Evolutionary conservation across 2,888 invertebrate genomes (phyloP), one percentile per base, ranked within the genome.

Genomic region (Trilocha varians): DNA sequence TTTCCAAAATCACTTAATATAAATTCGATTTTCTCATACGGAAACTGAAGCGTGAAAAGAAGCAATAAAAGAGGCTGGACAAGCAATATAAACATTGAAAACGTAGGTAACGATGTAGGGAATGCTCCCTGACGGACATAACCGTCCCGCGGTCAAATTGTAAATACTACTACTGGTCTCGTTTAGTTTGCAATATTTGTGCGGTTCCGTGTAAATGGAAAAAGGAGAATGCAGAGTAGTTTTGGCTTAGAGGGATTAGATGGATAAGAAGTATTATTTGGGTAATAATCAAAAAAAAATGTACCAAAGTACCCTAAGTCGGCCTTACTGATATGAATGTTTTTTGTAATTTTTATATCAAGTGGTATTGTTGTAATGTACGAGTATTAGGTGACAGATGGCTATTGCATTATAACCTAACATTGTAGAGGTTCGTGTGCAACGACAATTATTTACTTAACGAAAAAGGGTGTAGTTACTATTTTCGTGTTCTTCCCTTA

Each of bases 131-230:
- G 78, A 76, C 78, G 77, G 77, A 73, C 74, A 63, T 65, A 66
- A 65, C 63, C 47, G 65, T 64, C 67, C 55, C 54, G 56, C 62
- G 65, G 66, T 55, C 63, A 72, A 75, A 82, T 77, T 79, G 83
- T 82, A 82, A 85, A 83, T 82, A 83, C 76, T 78, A 72, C 65
- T 25, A 25, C 65, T 60, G 65, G 70, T 64, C 72, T 70, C 76
- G 78, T 83, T 85, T 84, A 85, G 82, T 77, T 80, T 71, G 78
- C 80, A 79, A 82, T 84, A 83, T 83, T 84, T 79, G 79, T 78
- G 79, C 68, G 79, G 74, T 73, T 66, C 64, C 73, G 74, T 80
- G 77, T 63, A 83, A 84, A 83, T 82, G 82, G 83, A 80, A 84
- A 83, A 83, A 80, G 70, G 65, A 61, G 54, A 49, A 18, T 35